These are phyloP conservation scores for Sebastes taczanowskii DNA, from an alignment of 2,797 vertebrate genomes.

Conservation along the genomic window DNA sequence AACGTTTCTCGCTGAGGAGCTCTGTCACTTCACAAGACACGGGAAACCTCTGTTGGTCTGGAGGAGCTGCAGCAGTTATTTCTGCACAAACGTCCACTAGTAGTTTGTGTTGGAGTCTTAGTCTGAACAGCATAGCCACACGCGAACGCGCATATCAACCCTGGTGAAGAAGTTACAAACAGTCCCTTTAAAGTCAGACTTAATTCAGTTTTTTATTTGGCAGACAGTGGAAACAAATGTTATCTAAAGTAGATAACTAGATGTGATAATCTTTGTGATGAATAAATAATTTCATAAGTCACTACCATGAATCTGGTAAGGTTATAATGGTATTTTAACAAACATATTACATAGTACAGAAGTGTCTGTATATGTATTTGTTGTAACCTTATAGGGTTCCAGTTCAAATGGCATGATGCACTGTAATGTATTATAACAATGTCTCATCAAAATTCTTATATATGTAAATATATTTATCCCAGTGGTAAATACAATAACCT, in stretches of 20 bases:
- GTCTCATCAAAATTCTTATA: background rate
- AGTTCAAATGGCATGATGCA: background rate
- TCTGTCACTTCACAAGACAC: too few species aligned
- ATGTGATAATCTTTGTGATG: background rate
- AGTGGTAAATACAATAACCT: background rate
- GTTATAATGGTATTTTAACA: background rate
- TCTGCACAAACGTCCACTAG: too few species aligned
- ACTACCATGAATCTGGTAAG: background rate
- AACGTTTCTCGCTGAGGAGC: too few species aligned
- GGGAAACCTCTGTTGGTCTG: too few species aligned
- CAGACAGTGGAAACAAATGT: background rate
- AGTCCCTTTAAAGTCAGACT: too few species aligned
- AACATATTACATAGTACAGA: background rate
- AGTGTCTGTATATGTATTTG: background rate
- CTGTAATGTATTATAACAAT: background rate
- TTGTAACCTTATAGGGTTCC: background rate
- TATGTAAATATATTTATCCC: background rate
- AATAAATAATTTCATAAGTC: background rate
- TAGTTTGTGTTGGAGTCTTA: too few species aligned
- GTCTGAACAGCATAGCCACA: too few species aligned
- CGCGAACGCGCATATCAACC: too few species aligned
- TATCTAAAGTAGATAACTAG: background rate
- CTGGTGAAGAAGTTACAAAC: too few species aligned
- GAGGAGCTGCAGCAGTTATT: too few species aligned
- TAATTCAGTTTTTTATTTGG: background rate